These are phyloP conservation scores for Sicus ferrugineus DNA, from an alignment of 2,888 invertebrate species.

Conservation along the genomic window DNA sequence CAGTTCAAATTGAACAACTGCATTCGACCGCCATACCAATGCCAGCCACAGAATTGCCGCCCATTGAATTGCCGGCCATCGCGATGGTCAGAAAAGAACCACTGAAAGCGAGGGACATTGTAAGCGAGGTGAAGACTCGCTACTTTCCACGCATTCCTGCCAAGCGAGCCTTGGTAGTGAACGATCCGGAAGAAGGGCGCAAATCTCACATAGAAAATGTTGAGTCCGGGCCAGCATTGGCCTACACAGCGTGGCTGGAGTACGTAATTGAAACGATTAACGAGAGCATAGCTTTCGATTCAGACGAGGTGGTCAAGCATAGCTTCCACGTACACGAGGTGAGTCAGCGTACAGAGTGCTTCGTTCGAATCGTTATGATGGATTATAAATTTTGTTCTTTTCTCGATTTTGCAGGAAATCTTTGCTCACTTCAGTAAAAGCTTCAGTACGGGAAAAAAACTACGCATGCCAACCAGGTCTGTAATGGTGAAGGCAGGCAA, in stretches of 20 bases:
- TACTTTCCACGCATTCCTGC: conserved; percentile 50
- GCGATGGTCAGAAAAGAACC: conserved; percentile 50
- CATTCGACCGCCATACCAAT: conserved; percentile 14
- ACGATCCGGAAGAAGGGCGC: neutral
- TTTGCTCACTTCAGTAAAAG: conserved; percentile 77
- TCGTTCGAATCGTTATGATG: neutral
- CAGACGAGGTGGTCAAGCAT: conserved; percentile 72
- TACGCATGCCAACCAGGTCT: conserved; percentile 72
- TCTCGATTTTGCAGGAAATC: conserved; percentile 66
- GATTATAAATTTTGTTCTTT: neutral
- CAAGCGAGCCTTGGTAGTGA: conserved; percentile 50
- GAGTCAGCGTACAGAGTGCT: conserved; percentile 15
- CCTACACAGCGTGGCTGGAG: conserved; percentile 76
- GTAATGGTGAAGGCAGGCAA: conserved; percentile 71
- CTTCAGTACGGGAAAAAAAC: conserved; percentile 72
- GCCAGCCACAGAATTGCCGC: conserved; percentile 40
- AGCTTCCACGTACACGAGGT: conserved; percentile 76
- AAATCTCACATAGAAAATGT: conserved; percentile 13
- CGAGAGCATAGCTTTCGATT: conserved; percentile 75
- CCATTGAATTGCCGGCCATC: conserved; percentile 52
- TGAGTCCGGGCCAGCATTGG: conserved; percentile 50
- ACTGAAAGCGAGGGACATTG: conserved; percentile 49
- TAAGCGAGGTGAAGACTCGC: conserved; percentile 47
- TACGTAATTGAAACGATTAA: conserved; percentile 81
- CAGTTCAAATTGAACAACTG: conserved; percentile 14